Evolutionary conservation across 2,797 vertebrate genomes (phyloP).

Genomic region (Luscinia luscinia): DNA sequence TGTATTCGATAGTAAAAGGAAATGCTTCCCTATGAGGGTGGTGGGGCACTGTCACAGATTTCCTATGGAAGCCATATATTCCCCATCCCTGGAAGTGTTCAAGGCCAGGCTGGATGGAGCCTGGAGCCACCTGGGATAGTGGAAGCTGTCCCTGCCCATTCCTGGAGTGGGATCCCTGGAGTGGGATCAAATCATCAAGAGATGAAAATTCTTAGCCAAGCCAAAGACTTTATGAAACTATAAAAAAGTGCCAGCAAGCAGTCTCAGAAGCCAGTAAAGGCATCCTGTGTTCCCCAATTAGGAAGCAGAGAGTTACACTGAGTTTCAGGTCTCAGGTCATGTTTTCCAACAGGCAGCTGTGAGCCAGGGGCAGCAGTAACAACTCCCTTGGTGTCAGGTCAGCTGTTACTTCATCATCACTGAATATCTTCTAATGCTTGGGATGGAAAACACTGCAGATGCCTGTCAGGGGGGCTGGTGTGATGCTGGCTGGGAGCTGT

Average conservation of each 20-base stretch:
- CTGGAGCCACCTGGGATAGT: background rate
- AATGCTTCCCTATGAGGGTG: background rate
- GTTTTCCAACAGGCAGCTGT: background rate
- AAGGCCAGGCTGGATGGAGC: background rate
- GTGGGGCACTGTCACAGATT: background rate
- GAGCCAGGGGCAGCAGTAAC: background rate
- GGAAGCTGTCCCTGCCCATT: background rate
- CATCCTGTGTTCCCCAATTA: background rate
- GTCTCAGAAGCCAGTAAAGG: background rate
- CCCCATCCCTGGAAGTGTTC: background rate
- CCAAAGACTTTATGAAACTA: background rate
- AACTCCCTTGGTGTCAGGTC: background rate
- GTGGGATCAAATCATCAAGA: background rate
- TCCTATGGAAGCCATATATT: background rate
- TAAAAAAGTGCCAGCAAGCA: background rate
- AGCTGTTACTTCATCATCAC: background rate
- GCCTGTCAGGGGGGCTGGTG: background rate
- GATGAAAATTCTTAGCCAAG: background rate
- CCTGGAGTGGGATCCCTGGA: background rate
- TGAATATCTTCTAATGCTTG: background rate
- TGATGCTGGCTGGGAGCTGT: background rate
- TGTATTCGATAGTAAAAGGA: background rate
- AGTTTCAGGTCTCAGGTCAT: background rate
- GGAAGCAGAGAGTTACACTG: background rate
- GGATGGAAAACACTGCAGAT: background rate